Conservation (phyloP, 2,797 vertebrate genomes). For the Mionectes olivaceus region DNA sequence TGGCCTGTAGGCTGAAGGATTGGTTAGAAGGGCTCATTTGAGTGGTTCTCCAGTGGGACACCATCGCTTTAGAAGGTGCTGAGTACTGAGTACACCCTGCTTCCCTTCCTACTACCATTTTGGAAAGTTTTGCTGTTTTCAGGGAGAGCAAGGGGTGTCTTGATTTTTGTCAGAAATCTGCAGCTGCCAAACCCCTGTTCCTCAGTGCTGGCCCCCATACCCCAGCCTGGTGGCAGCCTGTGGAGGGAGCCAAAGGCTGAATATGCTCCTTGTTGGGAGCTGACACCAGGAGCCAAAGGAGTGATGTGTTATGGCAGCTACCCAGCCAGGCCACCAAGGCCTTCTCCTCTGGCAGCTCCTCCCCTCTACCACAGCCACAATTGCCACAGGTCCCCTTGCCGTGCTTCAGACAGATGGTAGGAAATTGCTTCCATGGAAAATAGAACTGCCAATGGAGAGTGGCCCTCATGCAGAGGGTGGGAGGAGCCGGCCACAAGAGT, state of each 20-base stretch:
- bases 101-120: not conserved
- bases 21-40: not conserved
- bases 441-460: not conserved
- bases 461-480: rapidly evolving
- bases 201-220: rapidly evolving
- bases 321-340: not conserved
- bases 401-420: rapidly evolving
- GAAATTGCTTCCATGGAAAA: not conserved
- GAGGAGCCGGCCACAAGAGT: rapidly evolving
- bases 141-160: not conserved
- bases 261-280: rapidly evolving
- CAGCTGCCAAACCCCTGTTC: not conserved
- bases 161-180: not conserved
- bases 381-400: not conserved
- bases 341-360: rapidly evolving
- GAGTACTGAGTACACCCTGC: not conserved
- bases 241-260: not conserved
- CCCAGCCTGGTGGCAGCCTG: rapidly evolving
- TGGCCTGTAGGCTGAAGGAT: not conserved
- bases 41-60: not conserved
- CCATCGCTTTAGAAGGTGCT: not conserved
- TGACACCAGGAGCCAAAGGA: rapidly evolving
- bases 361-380: not conserved
- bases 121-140: not conserved
- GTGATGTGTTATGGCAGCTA: rapidly evolving